Evolutionary conservation across 2,888 invertebrate genomes (phyloP).

Genomic region (Gymnoscelis rufifasciata): DNA sequence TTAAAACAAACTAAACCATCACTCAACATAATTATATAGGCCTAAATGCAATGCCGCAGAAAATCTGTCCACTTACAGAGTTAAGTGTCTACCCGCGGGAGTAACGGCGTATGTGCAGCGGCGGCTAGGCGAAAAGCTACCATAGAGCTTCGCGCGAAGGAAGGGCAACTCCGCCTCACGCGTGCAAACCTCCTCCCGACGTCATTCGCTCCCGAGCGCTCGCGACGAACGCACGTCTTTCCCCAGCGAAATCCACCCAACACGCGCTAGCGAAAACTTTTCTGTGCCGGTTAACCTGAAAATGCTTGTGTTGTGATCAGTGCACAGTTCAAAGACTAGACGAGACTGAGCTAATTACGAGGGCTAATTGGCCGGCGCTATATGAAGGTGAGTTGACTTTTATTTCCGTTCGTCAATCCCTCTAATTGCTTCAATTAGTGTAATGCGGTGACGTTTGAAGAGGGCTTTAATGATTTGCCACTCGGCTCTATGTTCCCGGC

Average conservation of each 20-base stretch:
- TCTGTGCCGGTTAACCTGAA: constrained; percentile 56
- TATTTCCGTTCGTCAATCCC: constrained; percentile 79
- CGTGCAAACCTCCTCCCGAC: constrained; percentile 38
- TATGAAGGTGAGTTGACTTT: constrained; percentile 79
- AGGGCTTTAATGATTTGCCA: constrained; percentile 70
- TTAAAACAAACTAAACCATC: constrained; percentile 9
- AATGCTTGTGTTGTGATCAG: constrained; percentile 64
- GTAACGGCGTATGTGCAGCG: constrained; percentile 46
- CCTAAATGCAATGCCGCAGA: constrained; percentile 69
- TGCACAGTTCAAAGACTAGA: constrained; percentile 58
- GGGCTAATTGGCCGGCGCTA: constrained; percentile 77
- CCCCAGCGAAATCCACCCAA: constrained; percentile 22
- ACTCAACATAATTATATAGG: constrained; percentile 62
- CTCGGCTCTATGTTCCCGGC: constrained; percentile 40
- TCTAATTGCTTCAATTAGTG: constrained; percentile 79
- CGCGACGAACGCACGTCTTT: constrained; percentile 49
- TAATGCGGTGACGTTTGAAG: constrained; percentile 77
- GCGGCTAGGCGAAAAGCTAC: constrained; percentile 61
- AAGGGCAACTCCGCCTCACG: constrained; percentile 63
- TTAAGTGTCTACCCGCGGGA: constrained; percentile 50
- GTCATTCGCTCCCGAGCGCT: constrained; percentile 65
- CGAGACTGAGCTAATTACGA: constrained; percentile 68
- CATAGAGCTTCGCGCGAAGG: constrained; percentile 63
- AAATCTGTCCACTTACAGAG: constrained; percentile 77
- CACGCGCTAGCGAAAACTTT: constrained; percentile 74